Evolutionary conservation across 2,888 invertebrate genomes (phyloP).

Genomic region (Frankliniella fusca): DNA sequence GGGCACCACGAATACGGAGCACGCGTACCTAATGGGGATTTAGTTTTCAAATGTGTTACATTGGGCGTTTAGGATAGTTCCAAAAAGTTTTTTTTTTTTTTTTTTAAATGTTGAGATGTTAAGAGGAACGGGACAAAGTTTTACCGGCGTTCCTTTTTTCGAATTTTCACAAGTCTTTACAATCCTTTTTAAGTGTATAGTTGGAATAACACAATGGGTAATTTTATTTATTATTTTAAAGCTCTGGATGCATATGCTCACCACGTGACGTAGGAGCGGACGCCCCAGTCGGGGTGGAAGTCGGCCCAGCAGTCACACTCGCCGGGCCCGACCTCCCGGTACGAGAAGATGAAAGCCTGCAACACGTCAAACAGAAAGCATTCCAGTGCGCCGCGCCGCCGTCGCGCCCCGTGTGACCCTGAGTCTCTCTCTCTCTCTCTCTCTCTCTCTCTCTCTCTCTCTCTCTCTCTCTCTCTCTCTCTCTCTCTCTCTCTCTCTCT

Average conservation of each 20-base stretch:
- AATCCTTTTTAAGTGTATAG: no score
- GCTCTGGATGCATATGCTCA: slow-evolving; percentile 42
- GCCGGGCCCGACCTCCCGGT: slow-evolving; percentile 48
- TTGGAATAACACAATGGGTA: no score
- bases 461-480: not conserved
- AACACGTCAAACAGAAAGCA: slow-evolving; percentile 42
- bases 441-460: not conserved
- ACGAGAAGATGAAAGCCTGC: slow-evolving; percentile 54
- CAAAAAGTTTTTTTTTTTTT: no score
- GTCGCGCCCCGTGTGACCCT: not conserved
- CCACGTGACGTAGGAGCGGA: slow-evolving; percentile 52
- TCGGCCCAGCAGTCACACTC: slow-evolving; percentile 56
- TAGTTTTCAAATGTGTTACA: no score
- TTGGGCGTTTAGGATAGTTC: no score
- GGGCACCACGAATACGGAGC: slow-evolving; percentile 57
- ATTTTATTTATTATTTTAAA: no score
- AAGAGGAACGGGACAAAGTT: no score
- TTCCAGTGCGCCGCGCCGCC: not conserved
- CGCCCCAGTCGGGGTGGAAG: slow-evolving; percentile 48
- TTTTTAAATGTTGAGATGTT: no score
- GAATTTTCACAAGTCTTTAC: no score
- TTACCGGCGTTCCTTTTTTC: no score
- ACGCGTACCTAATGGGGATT: slow-evolving; percentile 51
- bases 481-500: no score
- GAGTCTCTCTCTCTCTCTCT: not conserved